phyloP scores from a whole-genome alignment of 1,140 invertebrate genomes.

The Metopolophium dirhodum region DNA sequence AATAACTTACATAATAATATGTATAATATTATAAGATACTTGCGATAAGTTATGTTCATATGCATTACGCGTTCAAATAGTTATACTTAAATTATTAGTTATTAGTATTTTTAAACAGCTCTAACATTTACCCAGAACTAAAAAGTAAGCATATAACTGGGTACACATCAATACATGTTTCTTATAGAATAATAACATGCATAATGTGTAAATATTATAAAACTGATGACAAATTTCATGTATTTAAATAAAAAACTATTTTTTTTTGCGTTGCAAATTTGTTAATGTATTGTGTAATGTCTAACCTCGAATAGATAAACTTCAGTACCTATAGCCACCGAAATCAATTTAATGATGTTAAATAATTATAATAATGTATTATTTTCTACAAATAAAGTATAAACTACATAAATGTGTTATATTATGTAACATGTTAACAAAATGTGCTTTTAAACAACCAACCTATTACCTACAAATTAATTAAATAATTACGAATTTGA shows the following conservation, averaged over 20 bases:
- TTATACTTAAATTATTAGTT: too few species aligned
- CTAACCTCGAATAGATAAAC: not conserved
- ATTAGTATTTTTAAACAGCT: too few species aligned
- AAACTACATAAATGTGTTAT: not conserved
- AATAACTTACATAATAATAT: too few species aligned
- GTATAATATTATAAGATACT: too few species aligned
- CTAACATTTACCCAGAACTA: not conserved
- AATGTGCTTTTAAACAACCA: not conserved
- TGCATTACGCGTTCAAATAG: too few species aligned
- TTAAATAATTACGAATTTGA: not conserved
- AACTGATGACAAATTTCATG: not conserved
- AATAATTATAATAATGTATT: not conserved
- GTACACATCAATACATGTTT: not conserved
- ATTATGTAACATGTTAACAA: not conserved
- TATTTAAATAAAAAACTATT: not conserved
- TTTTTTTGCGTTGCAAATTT: not conserved
- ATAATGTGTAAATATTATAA: not conserved
- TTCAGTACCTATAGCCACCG: not conserved
- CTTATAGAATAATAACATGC: not conserved
- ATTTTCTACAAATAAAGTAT: not conserved
- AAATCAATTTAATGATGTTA: not conserved
- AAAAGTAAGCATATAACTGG: not conserved
- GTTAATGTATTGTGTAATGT: not conserved
- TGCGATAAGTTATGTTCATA: too few species aligned
- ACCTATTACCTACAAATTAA: not conserved